phyloP scores from a whole-genome alignment of 2,888 invertebrate species.

The Lasioglossum calceatum region DNA sequence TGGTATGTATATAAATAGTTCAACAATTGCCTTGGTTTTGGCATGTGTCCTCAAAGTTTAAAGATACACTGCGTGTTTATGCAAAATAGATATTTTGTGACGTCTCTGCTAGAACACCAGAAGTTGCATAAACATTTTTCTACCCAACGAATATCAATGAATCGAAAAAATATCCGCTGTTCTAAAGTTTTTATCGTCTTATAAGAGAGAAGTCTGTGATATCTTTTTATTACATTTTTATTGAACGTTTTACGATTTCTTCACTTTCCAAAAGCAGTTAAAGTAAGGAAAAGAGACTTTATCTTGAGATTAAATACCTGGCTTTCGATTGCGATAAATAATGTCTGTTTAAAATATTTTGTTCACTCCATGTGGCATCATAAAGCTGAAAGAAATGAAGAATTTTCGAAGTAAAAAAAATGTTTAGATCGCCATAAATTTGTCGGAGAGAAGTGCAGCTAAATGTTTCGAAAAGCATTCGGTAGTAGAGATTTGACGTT shows the following conservation, averaged over 20 bases:
- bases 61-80: neutral
- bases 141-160: too few species aligned
- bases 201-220: neutral
- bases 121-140: neutral
- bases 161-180: neutral
- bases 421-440: too few species aligned
- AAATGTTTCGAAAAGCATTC: too few species aligned
- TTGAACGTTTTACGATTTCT: neutral
- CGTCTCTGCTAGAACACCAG: neutral
- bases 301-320: too few species aligned
- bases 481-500: too few species aligned
- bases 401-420: too few species aligned
- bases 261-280: neutral
- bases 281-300: too few species aligned
- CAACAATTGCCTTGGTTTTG: neutral
- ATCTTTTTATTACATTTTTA: neutral
- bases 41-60: neutral
- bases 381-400: too few species aligned
- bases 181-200: neutral
- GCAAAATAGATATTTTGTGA: too few species aligned
- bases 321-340: neutral
- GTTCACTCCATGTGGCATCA: neutral
- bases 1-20: neutral
- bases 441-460: too few species aligned
- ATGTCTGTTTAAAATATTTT: neutral